These are phyloP conservation scores for Timema cristinae DNA, from an alignment of 2,888 invertebrate genomes.

Conservation along the genomic window DNA sequence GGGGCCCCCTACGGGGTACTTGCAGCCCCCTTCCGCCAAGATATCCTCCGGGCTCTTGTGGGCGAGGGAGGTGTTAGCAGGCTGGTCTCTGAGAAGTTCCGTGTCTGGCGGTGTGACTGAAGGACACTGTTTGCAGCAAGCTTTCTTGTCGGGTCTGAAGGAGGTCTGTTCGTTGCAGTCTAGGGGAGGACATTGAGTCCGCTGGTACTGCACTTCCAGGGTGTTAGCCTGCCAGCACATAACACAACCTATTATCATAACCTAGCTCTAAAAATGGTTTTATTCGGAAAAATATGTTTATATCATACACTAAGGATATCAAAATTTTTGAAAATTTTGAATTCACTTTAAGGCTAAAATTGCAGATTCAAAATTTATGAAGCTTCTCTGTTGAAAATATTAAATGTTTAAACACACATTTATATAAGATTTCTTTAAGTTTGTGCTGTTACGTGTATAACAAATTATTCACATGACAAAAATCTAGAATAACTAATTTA, in stretches of 20 bases:
- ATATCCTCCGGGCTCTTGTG: constrained; percentile 61
- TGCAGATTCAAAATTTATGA: too few relatives aligned
- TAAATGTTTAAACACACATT: too few relatives aligned
- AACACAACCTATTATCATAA: background rate
- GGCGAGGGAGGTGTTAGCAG: background rate
- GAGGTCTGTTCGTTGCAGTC: constrained; percentile 70
- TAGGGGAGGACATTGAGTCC: constrained; percentile 68
- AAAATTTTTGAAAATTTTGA: too few relatives aligned
- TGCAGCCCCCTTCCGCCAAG: constrained; percentile 76
- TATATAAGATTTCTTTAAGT: too few relatives aligned
- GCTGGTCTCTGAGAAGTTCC: constrained; percentile 15
- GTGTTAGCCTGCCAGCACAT: constrained; percentile 50
- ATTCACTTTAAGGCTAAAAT: too few relatives aligned
- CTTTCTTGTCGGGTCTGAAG: constrained; percentile 67
- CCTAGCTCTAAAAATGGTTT: background rate
- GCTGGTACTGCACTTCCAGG: constrained; percentile 71
- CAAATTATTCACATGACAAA: too few relatives aligned
- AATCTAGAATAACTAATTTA: too few relatives aligned
- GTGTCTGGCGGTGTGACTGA: constrained; percentile 29
- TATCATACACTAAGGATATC: too few relatives aligned
- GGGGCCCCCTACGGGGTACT: constrained; percentile 63
- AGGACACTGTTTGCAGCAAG: constrained; percentile 78
- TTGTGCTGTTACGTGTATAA: too few relatives aligned
- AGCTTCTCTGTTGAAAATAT: too few relatives aligned
- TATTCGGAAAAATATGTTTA: background rate